Conservation (phyloP, 2,113 vertebrate genomes). For the Anseranas semipalmata region DNA sequence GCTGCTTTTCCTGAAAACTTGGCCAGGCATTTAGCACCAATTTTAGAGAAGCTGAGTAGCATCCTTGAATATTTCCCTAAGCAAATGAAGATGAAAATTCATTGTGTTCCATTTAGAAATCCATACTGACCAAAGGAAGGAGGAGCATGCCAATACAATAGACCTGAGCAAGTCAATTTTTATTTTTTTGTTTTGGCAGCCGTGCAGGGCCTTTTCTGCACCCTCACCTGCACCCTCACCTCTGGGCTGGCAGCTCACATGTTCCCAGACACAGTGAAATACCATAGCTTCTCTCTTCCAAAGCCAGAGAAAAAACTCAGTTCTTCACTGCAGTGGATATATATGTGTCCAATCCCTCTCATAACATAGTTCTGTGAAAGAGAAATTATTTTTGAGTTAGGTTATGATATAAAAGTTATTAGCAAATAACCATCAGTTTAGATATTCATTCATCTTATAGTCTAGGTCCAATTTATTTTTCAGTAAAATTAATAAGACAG, state of each 20-base stretch:
- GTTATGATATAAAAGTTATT: background rate
- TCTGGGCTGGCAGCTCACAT: background rate
- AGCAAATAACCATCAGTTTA: background rate
- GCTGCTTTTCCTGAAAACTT: background rate
- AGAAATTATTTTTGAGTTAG: background rate
- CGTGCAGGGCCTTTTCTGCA: background rate
- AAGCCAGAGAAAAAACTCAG: background rate
- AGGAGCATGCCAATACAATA: background rate
- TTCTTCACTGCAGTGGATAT: background rate
- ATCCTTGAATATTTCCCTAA: background rate
- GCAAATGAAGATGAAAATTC: background rate
- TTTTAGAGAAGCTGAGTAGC: background rate
- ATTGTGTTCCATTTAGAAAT: background rate
- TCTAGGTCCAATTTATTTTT: background rate
- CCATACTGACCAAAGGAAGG: background rate
- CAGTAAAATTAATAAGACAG: conserved; percentile 6
- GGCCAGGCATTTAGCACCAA: background rate
- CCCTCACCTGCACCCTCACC: background rate
- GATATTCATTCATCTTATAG: background rate
- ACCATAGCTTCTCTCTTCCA: background rate
- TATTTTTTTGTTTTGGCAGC: background rate
- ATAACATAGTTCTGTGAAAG: background rate
- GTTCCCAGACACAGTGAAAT: background rate
- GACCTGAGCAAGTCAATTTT: background rate
- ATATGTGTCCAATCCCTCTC: background rate